phyloP scores from a whole-genome alignment of 1,140 invertebrate species.

The Leguminivora glycinivorella region DNA sequence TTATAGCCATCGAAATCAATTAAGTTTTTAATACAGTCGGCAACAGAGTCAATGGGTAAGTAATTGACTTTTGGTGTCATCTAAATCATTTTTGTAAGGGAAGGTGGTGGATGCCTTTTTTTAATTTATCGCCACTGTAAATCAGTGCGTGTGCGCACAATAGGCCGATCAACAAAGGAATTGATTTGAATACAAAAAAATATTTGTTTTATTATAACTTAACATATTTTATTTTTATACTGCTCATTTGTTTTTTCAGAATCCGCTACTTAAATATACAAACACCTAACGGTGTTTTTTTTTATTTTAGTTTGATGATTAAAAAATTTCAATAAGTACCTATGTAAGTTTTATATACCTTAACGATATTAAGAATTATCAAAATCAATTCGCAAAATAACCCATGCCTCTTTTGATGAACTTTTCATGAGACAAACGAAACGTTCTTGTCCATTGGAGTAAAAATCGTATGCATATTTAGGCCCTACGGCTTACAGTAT shows the following conservation, averaged over 20 bases:
- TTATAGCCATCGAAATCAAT: conserved; percentile 55
- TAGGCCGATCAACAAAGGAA: neutral
- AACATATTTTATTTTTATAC: too few species aligned
- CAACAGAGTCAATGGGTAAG: conserved; percentile 36
- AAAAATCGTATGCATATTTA: neutral
- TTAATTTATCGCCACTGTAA: conserved; percentile 6
- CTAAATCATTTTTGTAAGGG: conserved; percentile 48
- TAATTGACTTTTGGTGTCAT: conserved; percentile 48
- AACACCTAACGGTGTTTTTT: too few species aligned
- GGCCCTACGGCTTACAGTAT: neutral
- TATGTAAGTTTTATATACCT: too few species aligned
- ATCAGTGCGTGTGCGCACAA: neutral
- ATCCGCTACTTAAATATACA: too few species aligned
- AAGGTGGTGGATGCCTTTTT: conserved; percentile 35
- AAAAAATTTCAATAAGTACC: too few species aligned
- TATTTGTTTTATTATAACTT: too few species aligned
- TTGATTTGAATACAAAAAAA: neutral
- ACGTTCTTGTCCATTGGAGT: neutral
- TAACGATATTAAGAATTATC: too few species aligned
- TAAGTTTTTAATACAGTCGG: conserved; percentile 47
- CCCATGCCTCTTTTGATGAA: neutral
- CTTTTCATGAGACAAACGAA: neutral
- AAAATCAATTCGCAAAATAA: too few species aligned
- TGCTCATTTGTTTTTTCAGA: too few species aligned
- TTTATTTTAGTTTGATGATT: too few species aligned